These are phyloP conservation scores for Petrophora chlorosata DNA, from an alignment of 2,888 invertebrate species.

Conservation along the genomic window DNA sequence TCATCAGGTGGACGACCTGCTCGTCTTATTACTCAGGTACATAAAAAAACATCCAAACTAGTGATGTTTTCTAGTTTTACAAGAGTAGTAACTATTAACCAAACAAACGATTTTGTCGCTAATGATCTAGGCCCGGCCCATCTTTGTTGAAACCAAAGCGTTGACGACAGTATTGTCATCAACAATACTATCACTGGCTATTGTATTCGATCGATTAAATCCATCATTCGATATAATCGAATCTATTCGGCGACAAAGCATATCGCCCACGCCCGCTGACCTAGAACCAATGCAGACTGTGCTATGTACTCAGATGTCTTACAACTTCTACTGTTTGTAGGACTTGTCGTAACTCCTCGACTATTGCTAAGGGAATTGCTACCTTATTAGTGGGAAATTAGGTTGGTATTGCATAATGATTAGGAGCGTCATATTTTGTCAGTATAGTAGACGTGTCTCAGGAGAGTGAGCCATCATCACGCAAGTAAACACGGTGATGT, in stretches of 20 bases:
- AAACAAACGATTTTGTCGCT: constrained; percentile 3
- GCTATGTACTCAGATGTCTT: constrained; percentile 12
- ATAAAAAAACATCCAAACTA: too few relatives aligned
- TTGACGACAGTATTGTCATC: constrained; percentile 22
- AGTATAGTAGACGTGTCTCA: constrained; percentile 40
- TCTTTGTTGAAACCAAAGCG: constrained; percentile 14
- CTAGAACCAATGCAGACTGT: constrained; percentile 60
- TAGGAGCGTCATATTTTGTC: constrained; percentile 17
- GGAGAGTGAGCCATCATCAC: constrained; percentile 32
- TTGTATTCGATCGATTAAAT: constrained; percentile 47
- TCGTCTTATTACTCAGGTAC: too few relatives aligned
- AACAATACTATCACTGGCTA: constrained; percentile 15
- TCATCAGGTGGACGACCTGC: too few relatives aligned
- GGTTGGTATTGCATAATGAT: constrained; percentile 23
- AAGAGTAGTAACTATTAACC: background rate
- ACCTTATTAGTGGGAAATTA: constrained; percentile 6
- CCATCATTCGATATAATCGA: constrained; percentile 43
- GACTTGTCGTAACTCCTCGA: constrained; percentile 14
- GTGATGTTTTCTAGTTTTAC: too few relatives aligned
- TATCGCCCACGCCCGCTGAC: constrained; percentile 59
- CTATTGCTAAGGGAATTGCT: constrained; percentile 11
- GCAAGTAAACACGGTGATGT: constrained; percentile 65
- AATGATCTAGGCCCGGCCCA: constrained; percentile 4
- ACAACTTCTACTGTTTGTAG: background rate
- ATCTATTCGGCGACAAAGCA: constrained; percentile 42